Evolutionary conservation across 2,113 vertebrate species (phyloP), one percentile per base, ranked within the genome.

Genomic region (Oceanodroma tethys): DNA sequence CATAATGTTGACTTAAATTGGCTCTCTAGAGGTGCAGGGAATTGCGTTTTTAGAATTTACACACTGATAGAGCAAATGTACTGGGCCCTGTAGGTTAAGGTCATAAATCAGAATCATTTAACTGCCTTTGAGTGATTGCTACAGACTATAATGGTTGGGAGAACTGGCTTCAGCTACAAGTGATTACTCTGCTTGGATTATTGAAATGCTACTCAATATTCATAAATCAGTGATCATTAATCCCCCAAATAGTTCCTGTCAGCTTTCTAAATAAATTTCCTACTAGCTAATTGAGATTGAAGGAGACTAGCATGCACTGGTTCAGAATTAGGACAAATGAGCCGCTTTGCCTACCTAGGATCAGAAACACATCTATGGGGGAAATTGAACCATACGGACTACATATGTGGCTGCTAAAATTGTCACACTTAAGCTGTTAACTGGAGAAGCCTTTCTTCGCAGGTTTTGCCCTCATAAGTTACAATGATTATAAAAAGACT

Each of bases 31-130:
- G 98, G 97, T 95, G 90, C 95, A 95, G 96, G 96, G 97, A 98
- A 98, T 98, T 98, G 97, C 96, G 72, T 96, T 97, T 96, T 97
- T 97, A 95, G 97, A 97, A 98, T 98, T 98, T 98, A 98, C 97
- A 98, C 97, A 97, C 98, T 59, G 83, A 98, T 98, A 98, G 97
- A 98, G 98, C 98, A 98, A 98, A 98, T 97, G 97, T 97, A 98
- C 97, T 97, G 97, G 97, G 96, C 97, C 96, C 96, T 94, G 97
- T 98, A 98, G 98, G 98, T 98, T 97, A 98, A 98, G 98, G 98
- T 98, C 98, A 98, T 99, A 98, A 98, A 98, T 99, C 98, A 98
- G 98, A 97, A 98, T 96, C 98, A 96, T 97, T 99, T 98, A 98
- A 98, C 98, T 96, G 98, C 96, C 94, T 98, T 97, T 98, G 98